phyloP scores from a whole-genome alignment of 2,797 vertebrate genomes.

The Etheostoma perlongum region DNA sequence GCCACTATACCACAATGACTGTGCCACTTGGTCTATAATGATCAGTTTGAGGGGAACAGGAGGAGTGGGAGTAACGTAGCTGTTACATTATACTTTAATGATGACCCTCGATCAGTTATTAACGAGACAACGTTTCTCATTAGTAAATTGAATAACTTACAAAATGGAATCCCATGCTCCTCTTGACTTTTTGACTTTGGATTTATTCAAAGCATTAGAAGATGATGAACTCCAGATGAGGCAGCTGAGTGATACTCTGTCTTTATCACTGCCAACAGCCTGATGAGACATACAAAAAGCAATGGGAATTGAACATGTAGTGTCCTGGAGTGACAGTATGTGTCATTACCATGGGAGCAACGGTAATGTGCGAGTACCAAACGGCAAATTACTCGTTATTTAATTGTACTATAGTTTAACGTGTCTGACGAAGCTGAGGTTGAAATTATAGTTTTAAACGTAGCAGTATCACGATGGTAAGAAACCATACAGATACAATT shows the following conservation, averaged over 20 bases:
- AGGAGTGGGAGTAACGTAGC: slow-evolving; percentile 31
- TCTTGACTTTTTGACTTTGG: slow-evolving; percentile 64
- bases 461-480: background rate
- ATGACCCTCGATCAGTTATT: slow-evolving; percentile 73
- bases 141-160: slow-evolving; percentile 77
- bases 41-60: slow-evolving; percentile 47
- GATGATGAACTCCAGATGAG: slow-evolving; percentile 68
- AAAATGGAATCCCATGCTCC: slow-evolving; percentile 58
- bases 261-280: slow-evolving; percentile 69
- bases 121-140: slow-evolving; percentile 72
- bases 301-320: slow-evolving; percentile 41
- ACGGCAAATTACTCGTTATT: slow-evolving; percentile 29
- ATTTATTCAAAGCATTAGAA: slow-evolving; percentile 69
- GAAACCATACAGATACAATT: background rate
- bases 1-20: slow-evolving; percentile 31
- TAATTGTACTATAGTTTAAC: slow-evolving; percentile 10
- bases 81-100: slow-evolving; percentile 69
- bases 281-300: slow-evolving; percentile 58
- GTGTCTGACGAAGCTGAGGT: slow-evolving; percentile 2
- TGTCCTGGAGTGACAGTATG: slow-evolving; percentile 38
- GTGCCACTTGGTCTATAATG: slow-evolving; percentile 58
- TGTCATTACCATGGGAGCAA: slow-evolving; percentile 49
- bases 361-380: slow-evolving; percentile 4
- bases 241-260: slow-evolving; percentile 55
- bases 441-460: slow-evolving; percentile 10